Conservation (phyloP, 1,140 invertebrate genomes). For the Drosophila saltans region DNA sequence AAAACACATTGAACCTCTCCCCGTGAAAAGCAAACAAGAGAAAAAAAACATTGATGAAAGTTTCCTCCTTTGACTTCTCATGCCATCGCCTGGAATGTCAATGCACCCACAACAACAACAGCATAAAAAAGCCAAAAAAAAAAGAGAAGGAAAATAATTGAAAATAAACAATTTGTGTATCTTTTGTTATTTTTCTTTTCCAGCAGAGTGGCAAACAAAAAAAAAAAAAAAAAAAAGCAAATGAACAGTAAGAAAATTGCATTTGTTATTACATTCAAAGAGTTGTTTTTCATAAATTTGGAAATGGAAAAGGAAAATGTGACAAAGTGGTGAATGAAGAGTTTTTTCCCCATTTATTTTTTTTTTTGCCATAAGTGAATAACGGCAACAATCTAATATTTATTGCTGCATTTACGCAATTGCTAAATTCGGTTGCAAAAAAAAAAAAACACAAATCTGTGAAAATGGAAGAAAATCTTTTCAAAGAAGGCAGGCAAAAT, state of each 20-base stretch:
- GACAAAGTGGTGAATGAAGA: background rate
- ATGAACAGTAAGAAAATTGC: background rate
- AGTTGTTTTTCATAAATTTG: background rate
- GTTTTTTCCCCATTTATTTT: background rate
- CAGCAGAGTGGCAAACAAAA: background rate
- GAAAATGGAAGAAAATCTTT: constrained; percentile 8
- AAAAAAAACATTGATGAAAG: constrained; percentile 1
- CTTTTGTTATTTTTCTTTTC: constrained; percentile 3
- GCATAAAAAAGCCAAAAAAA: background rate
- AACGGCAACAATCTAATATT: constrained; percentile 4
- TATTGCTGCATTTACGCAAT: constrained; percentile 8
- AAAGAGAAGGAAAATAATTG: background rate
- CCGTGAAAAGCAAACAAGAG: background rate
- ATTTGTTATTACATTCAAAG: background rate
- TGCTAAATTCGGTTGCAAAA: background rate
- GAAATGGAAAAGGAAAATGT: background rate
- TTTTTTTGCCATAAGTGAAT: background rate
- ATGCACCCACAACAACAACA: constrained; percentile 7
- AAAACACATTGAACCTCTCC: background rate
- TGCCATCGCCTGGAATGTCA: constrained; percentile 3
- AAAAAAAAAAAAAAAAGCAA: background rate
- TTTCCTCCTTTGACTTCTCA: constrained; percentile 2
- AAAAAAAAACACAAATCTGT: too few relatives aligned
- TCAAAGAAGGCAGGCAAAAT: background rate
- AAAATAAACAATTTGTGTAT: constrained; percentile 5